phyloP scores from a whole-genome alignment of 2,113 vertebrate species.

The Amphilophus citrinellus region DNA sequence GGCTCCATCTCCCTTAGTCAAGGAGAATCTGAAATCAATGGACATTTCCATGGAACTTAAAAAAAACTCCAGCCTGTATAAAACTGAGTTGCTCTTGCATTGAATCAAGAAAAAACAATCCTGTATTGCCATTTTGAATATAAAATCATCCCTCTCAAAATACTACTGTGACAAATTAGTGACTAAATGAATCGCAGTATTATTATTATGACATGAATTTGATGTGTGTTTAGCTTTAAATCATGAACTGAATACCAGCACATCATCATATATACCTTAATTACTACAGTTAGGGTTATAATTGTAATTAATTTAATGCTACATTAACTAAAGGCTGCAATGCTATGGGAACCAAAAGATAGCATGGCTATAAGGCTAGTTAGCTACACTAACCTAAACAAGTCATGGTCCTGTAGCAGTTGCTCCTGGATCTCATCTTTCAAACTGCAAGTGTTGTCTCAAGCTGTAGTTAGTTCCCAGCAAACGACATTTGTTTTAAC shows the following conservation, averaged over 20 bases:
- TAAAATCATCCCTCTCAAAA: neutral
- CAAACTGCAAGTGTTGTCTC: neutral
- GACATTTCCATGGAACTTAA: neutral
- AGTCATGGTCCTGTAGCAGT: neutral
- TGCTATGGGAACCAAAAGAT: neutral
- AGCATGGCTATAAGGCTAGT: neutral
- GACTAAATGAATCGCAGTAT: neutral
- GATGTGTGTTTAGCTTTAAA: neutral
- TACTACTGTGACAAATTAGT: neutral
- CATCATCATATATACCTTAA: neutral
- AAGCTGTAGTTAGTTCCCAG: neutral
- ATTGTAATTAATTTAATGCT: neutral
- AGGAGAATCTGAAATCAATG: slow-evolving; percentile 4
- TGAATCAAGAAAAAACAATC: neutral
- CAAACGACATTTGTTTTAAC: neutral
- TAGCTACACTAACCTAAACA: neutral
- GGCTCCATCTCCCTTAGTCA: neutral
- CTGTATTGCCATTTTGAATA: neutral
- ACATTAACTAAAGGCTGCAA: neutral
- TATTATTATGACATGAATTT: neutral
- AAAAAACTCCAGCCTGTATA: neutral
- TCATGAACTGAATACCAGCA: neutral
- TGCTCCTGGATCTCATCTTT: neutral
- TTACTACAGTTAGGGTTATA: neutral
- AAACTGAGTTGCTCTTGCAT: neutral